Conservation (phyloP, 2,888 invertebrate species). For the Dolichopus griseipennis region DNA sequence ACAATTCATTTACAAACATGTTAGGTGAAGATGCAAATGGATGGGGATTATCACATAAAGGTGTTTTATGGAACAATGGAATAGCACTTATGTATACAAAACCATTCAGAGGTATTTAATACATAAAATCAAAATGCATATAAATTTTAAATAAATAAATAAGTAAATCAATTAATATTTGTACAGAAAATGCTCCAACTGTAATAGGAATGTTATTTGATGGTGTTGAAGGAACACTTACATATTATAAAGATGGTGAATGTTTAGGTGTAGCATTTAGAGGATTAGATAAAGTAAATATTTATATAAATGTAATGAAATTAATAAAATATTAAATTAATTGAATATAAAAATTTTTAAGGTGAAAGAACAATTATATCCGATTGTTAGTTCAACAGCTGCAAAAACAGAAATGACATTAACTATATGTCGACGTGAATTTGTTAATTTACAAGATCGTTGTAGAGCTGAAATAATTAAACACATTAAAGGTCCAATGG, state of each 20-base stretch:
- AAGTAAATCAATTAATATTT: neutral
- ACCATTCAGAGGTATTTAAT: conserved; percentile 47
- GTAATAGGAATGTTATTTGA: conserved; percentile 60
- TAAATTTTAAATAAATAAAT: neutral
- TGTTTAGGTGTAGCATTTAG: conserved; percentile 62
- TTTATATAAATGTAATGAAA: too few relatives aligned
- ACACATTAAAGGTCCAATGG: conserved; percentile 44
- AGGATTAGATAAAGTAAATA: conserved; percentile 48
- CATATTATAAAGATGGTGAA: conserved; percentile 61
- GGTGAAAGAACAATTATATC: conserved; percentile 55
- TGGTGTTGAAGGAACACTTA: conserved; percentile 57
- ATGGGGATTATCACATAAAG: conserved; percentile 68
- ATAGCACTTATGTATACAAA: conserved; percentile 54
- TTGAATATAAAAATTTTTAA: conserved; percentile 20
- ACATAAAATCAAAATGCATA: too few relatives aligned
- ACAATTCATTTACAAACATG: conserved; percentile 59
- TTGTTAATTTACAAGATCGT: conserved; percentile 59
- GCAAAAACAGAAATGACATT: conserved; percentile 66
- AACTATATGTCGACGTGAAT: conserved; percentile 51
- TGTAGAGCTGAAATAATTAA: conserved; percentile 56
- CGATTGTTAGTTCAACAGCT: conserved; percentile 62
- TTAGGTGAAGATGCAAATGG: conserved; percentile 61
- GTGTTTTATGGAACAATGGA: conserved; percentile 55
- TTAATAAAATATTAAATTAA: neutral
- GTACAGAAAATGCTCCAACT: conserved; percentile 57